Evolutionary conservation across 1,140 invertebrate species (phyloP), one percentile per base, ranked within the genome.

Genomic region (Drosophila sechellia): DNA sequence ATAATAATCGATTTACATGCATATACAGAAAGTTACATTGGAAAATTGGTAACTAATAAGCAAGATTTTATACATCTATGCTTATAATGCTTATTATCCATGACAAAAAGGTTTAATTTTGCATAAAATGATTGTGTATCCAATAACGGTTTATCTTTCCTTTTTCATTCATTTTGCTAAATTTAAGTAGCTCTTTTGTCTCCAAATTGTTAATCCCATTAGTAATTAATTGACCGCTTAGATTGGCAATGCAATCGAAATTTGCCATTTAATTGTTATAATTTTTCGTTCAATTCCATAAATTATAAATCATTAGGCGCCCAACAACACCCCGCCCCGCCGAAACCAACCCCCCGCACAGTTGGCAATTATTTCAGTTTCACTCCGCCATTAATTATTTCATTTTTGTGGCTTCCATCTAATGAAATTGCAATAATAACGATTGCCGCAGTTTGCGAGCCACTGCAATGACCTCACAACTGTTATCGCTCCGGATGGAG

Each of bases 291-390:
- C 34, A 50, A 81, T 81, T 85, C 49, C 68, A 81, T 86, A 63
- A 86, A 85, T 86, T 85, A 78, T 86, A 81, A 85, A 85, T 86
- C 81, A 86, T 86, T 85, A 80, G 43, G 31, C 22, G 8, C 22
- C 20, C 25, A 15, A 43, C n/a, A 31, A 2, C 31, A 31, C 6
- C 31, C 8, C 20, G 15, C 1, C 4, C n/a, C 34, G 3, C 1
- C 17, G 12, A 12, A 1, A 10, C 2, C 22, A 22, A 2, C 31
- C 57, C 8, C 34, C 61, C 13, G 27, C 25, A 22, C 6, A 13
- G 35, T 27, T 60, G 56, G 57, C 71, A 56, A 75, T 74, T 74
- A 74, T 75, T 75, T 50, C 43, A 49, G 42, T 43, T 74, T 43
- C 71, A 15, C 37, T 64, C 42, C 37, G 43, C 40, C 74, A 77